Conservation (phyloP, 2,888 invertebrate genomes). For the Periphyllus acericola region DNA sequence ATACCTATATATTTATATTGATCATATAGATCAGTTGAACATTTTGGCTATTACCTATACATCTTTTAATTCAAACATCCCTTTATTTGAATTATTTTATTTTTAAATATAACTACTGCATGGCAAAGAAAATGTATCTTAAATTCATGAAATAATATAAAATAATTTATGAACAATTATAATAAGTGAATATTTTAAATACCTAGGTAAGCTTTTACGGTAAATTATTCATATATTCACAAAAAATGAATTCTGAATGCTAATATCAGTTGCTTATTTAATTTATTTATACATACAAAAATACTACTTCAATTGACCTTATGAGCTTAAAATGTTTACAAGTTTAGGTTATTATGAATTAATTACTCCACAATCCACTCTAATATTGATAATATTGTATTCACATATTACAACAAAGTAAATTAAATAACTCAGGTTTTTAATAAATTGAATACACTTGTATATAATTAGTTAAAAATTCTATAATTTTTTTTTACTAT, state of each 20-base stretch:
- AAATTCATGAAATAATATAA: background rate
- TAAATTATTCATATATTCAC: background rate
- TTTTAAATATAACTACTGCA: background rate
- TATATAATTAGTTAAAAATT: no score
- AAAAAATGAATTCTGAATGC: background rate
- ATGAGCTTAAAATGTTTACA: background rate
- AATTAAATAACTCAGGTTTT: no score
- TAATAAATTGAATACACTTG: no score
- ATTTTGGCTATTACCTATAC: no score
- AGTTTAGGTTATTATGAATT: background rate
- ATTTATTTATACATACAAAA: background rate
- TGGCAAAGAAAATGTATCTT: background rate
- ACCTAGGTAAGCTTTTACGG: background rate
- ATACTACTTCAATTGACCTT: background rate
- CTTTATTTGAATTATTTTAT: background rate
- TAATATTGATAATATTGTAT: background rate
- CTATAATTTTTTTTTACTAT: no score
- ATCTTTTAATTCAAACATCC: no score
- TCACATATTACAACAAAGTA: background rate
- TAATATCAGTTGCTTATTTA: background rate
- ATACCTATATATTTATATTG: background rate
- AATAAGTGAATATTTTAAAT: background rate
- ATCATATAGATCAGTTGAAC: no score
- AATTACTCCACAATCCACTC: background rate
- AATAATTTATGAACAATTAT: background rate